Evolutionary conservation across 2,797 vertebrate species (phyloP), one percentile per base, ranked within the genome.

Genomic region (Coccyzus lansbergi): DNA sequence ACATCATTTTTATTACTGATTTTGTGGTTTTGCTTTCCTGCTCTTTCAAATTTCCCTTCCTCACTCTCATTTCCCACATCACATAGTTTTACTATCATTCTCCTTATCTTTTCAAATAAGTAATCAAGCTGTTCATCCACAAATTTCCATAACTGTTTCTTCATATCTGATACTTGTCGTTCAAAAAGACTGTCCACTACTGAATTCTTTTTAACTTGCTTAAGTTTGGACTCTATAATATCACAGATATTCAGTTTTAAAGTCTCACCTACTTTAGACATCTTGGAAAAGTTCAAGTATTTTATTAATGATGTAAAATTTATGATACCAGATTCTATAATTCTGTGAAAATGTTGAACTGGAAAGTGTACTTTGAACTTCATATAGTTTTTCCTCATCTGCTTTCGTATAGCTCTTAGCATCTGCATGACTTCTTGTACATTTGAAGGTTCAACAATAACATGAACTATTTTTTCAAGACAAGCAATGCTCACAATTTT

Each of bases 91-190:
- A 97, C 94, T 56, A 99, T 95, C 7, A 97, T 97, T 38, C 94
- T 96, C 81, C 97, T 96, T 83, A 99, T 97, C 74, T 99, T 99
- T 91, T 97, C 98, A 94, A 99, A 99, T 91, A 99, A 97, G 92
- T 98, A 98, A 92, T 99, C 98, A 69, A 99, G 98, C 84, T 99
- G 99, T 26, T 98, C 98, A 75, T 99, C 98, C 16, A 99, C 99
- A 98, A 99, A 99, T 82, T 98, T 98, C 99, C 99, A 99, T 74
- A 99, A 85, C 94, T 99, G 99, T 60, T 98, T 98, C 96, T 99
- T 99, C 96, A 99, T 98, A 94, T 99, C 98, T 36, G 97, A 97
- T 5, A 98, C 98, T 59, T 98, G 98, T 64, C 99, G 99, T 63
- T 99, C 98, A 98, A 99, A 99, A 75, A 99, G 99, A 86, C 98